phyloP scores from a whole-genome alignment of 2,797 vertebrate species.

The Anabacerthia variegaticeps region DNA sequence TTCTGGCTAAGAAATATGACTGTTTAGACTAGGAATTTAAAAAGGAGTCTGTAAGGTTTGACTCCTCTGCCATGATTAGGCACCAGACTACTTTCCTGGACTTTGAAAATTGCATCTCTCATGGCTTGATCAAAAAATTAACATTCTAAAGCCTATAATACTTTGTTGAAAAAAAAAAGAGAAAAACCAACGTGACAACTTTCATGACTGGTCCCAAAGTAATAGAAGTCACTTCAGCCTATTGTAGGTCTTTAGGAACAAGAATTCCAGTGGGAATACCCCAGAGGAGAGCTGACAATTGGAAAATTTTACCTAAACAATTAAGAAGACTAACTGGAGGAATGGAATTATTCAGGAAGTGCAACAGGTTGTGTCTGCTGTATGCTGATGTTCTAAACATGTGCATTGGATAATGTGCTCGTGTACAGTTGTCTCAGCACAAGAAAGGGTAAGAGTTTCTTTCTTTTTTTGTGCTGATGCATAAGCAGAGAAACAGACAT shows the following conservation, averaged over 20 bases:
- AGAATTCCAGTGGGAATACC: background rate
- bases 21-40: background rate
- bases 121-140: background rate
- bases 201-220: background rate
- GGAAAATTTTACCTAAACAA: background rate
- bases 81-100: background rate
- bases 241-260: background rate
- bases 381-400: background rate
- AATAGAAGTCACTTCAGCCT: background rate
- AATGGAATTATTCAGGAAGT: background rate
- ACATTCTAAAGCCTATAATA: background rate
- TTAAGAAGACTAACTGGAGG: background rate
- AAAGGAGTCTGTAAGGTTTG: background rate
- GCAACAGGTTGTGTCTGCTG: background rate
- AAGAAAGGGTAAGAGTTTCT: background rate
- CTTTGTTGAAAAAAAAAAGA: background rate
- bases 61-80: background rate
- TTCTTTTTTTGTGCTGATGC: background rate
- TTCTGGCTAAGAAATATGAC: background rate
- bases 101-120: background rate
- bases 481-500: fast-evolving
- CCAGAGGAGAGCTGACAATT: background rate
- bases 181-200: background rate
- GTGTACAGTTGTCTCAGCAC: background rate
- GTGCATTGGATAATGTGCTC: fast-evolving